Evolutionary conservation across 2,888 invertebrate species (phyloP).

Genomic region (Eristalinus aeneus): DNA sequence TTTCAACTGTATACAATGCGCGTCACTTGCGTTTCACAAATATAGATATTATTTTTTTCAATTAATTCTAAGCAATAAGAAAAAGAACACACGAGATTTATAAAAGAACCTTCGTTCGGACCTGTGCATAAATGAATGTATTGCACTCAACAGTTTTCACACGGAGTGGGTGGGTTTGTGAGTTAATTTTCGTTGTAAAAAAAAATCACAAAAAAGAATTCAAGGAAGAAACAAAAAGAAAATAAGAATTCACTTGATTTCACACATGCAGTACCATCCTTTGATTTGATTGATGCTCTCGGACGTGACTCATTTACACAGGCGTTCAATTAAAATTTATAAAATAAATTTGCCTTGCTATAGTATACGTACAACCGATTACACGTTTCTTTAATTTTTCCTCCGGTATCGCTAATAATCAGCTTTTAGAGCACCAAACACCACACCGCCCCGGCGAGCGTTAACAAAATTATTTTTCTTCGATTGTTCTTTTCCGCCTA

Average conservation of each 20-base stretch:
- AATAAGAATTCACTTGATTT: constrained; percentile 36
- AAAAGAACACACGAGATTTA: constrained; percentile 1
- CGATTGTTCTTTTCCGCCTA: constrained; percentile 28
- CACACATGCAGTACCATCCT: constrained; percentile 52
- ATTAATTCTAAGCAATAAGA: constrained; percentile 17
- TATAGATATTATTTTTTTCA: background rate
- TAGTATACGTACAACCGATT: constrained; percentile 39
- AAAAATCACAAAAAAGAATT: background rate
- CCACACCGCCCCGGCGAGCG: constrained; percentile 46
- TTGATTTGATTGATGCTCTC: constrained; percentile 48
- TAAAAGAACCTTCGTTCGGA: constrained; percentile 20
- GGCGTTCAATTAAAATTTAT: constrained; percentile 24
- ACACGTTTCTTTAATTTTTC: constrained; percentile 35
- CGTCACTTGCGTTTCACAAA: constrained; percentile 11
- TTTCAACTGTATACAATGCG: constrained; percentile 28
- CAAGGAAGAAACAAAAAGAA: background rate
- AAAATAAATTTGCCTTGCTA: constrained; percentile 27
- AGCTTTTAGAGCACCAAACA: constrained; percentile 48
- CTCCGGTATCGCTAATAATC: constrained; percentile 12
- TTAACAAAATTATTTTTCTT: constrained; percentile 32
- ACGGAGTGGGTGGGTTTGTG: constrained; percentile 27
- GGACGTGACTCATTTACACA: constrained; percentile 52
- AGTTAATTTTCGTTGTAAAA: constrained; percentile 6
- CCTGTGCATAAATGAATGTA: constrained; percentile 13
- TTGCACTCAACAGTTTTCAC: constrained; percentile 54